phyloP scores from a whole-genome alignment of 1,140 invertebrate species.

The Notospermus geniculatus region DNA sequence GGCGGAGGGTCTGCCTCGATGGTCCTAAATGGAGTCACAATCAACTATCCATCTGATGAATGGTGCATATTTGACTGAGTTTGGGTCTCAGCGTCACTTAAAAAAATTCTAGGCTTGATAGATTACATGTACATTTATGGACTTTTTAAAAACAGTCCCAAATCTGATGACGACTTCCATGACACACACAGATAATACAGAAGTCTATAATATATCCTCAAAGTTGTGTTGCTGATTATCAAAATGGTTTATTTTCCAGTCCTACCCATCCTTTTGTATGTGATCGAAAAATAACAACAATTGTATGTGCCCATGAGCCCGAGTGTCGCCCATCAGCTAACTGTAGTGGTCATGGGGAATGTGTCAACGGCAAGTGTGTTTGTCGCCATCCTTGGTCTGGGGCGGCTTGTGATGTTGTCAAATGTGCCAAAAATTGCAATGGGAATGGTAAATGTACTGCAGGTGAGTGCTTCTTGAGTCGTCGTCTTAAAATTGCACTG shows the following conservation, averaged over 20 bases:
- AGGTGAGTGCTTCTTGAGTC: too few relatives aligned
- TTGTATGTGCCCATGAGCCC: slow-evolving; percentile 52
- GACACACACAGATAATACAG: background rate
- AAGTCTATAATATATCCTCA: background rate
- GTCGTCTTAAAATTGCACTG: too few relatives aligned
- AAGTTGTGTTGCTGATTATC: background rate
- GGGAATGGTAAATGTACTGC: slow-evolving; percentile 42
- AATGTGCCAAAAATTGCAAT: slow-evolving; percentile 42
- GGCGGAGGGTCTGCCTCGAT: slow-evolving; percentile 55
- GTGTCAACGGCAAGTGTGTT: slow-evolving; percentile 42
- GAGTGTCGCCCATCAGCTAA: slow-evolving; percentile 36
- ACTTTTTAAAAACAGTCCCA: background rate
- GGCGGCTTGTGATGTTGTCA: slow-evolving; percentile 38
- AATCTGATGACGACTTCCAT: background rate
- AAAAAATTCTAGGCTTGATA: background rate
- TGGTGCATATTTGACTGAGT: slow-evolving; percentile 35
- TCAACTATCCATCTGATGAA: slow-evolving; percentile 52
- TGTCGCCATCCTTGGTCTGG: slow-evolving; percentile 48
- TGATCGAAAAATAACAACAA: slow-evolving; percentile 50
- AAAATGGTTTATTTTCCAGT: background rate
- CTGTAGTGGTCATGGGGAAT: slow-evolving; percentile 44
- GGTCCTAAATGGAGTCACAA: slow-evolving; percentile 49
- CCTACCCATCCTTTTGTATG: slow-evolving; percentile 34
- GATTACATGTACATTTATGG: background rate
- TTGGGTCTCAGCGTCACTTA: background rate